Evolutionary conservation across 2,888 invertebrate species (phyloP).

Genomic region (Macaria notata): DNA sequence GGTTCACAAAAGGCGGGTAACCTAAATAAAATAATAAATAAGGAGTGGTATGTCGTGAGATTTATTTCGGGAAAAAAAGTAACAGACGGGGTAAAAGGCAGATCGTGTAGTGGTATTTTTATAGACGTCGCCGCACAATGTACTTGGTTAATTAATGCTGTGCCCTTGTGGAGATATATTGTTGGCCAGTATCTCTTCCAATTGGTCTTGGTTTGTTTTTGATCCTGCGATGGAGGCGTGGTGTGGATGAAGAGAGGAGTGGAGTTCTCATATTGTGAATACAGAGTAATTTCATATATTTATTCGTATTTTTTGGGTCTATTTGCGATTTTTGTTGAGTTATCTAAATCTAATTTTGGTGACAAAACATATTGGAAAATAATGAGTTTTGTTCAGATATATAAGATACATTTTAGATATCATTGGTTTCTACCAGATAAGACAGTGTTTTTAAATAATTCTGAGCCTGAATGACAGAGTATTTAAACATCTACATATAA

Average conservation of each 20-base stretch:
- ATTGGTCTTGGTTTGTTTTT: slow-evolving; percentile 42
- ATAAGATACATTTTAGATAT: too few species aligned
- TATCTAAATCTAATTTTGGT: too few species aligned
- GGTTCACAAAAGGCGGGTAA: slow-evolving; percentile 64
- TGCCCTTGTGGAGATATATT: slow-evolving; percentile 64
- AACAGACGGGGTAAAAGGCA: slow-evolving; percentile 64
- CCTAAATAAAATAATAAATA: slow-evolving; percentile 81
- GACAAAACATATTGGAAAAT: too few species aligned
- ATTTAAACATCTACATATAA: too few species aligned
- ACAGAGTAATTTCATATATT: too few species aligned
- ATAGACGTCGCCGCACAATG: slow-evolving; percentile 69
- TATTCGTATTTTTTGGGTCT: too few species aligned
- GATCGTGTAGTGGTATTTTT: slow-evolving; percentile 73
- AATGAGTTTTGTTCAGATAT: too few species aligned
- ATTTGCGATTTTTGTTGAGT: too few species aligned
- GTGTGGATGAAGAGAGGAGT: neutral
- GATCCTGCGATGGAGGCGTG: slow-evolving; percentile 42
- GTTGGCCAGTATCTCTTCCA: slow-evolving; percentile 47
- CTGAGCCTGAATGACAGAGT: too few species aligned
- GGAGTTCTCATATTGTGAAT: too few species aligned
- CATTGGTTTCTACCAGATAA: too few species aligned
- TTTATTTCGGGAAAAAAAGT: slow-evolving; percentile 78
- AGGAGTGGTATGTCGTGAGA: slow-evolving; percentile 73
- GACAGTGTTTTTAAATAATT: too few species aligned
- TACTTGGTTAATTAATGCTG: slow-evolving; percentile 72